phyloP scores from a whole-genome alignment of 2,888 invertebrate species.

The Ophion costatus region DNA sequence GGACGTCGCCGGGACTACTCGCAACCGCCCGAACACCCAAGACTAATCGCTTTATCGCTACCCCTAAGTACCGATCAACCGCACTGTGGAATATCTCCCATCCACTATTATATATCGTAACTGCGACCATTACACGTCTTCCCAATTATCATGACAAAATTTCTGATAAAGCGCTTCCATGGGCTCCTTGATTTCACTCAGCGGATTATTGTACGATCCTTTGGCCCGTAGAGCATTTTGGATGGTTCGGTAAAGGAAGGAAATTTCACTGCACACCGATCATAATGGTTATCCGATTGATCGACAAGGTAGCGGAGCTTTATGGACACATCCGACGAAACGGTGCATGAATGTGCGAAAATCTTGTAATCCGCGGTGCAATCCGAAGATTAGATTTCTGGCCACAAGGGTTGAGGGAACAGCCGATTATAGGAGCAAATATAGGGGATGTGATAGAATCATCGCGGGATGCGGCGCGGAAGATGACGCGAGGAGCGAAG shows the following conservation, averaged over 20 bases:
- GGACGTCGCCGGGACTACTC: constrained; percentile 58
- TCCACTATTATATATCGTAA: constrained; percentile 40
- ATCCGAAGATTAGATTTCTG: neutral
- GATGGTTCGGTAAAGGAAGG: neutral
- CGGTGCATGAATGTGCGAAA: neutral
- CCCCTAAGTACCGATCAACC: constrained; percentile 58
- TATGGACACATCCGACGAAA: neutral
- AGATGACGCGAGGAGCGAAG: neutral
- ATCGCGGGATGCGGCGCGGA: neutral
- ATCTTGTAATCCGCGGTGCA: neutral
- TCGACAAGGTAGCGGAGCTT: neutral
- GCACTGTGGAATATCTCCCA: constrained; percentile 56
- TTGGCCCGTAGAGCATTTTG: neutral
- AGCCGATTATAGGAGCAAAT: neutral
- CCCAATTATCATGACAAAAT: constrained; percentile 39
- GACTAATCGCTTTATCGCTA: constrained; percentile 66
- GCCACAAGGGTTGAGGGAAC: neutral
- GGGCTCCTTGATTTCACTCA: neutral
- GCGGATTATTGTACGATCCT: neutral
- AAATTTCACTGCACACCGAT: neutral
- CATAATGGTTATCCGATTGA: neutral
- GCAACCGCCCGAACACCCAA: constrained; percentile 57
- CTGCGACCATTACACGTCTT: constrained; percentile 37
- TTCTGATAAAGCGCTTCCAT: constrained; percentile 17
- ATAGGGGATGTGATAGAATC: neutral